Evolutionary conservation across 2,888 invertebrate species (phyloP).

Genomic region (Tuberolachnus salignus): DNA sequence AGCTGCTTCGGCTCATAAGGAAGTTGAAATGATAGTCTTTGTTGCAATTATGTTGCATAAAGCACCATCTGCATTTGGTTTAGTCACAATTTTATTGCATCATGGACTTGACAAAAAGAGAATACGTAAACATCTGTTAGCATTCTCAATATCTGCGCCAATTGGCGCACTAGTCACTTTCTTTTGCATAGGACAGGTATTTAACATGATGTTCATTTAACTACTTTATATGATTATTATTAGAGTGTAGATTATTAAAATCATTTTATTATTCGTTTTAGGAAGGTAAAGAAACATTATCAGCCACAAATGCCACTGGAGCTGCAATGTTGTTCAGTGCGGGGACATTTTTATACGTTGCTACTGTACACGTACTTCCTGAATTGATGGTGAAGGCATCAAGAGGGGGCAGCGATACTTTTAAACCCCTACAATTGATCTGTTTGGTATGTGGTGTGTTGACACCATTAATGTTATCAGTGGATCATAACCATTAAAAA

Average conservation of each 20-base stretch:
- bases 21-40: slow-evolving; percentile 97
- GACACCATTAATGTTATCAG: slow-evolving; percentile 85
- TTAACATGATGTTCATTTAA: slow-evolving; percentile 34
- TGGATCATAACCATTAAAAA: slow-evolving; percentile 78
- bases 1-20: slow-evolving; percentile 92
- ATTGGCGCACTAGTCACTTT: slow-evolving; percentile 87
- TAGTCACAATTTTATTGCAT: slow-evolving; percentile 95
- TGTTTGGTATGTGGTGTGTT: slow-evolving; percentile 86
- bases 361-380: slow-evolving; percentile 97
- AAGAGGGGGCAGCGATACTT: slow-evolving; percentile 61
- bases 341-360: slow-evolving; percentile 97
- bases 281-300: slow-evolving; percentile 88
- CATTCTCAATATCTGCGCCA: slow-evolving; percentile 94
- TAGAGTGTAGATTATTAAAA: too few species aligned
- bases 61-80: slow-evolving; percentile 97
- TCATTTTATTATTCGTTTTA: slow-evolving; percentile 63
- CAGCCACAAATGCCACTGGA: slow-evolving; percentile 90
- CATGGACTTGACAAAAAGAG: slow-evolving; percentile 89
- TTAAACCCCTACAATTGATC: slow-evolving; percentile 79
- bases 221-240: background rate
- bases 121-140: slow-evolving; percentile 85
- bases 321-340: slow-evolving; percentile 98
- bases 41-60: slow-evolving; percentile 99
- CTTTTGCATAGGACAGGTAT: slow-evolving; percentile 82
- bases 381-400: slow-evolving; percentile 76